A percentile compares a stretch with the other conserved stretches of the same genome.
Evolutionary conservation across 1,140 invertebrate genomes (phyloP).

Genomic region (Drosophila azteca): DNA sequence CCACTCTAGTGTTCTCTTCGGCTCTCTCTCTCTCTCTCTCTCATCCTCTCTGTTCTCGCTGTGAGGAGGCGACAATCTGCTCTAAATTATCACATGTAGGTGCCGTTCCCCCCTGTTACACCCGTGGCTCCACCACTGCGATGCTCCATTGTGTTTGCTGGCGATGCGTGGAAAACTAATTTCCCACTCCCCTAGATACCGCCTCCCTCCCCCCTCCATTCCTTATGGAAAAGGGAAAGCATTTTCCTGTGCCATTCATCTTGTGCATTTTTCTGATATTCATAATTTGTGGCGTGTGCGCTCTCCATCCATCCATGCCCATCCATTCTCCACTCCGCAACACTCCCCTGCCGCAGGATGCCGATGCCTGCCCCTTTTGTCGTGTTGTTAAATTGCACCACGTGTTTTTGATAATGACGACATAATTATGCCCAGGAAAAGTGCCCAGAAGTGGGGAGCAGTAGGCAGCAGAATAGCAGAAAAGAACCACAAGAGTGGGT

Average conservation of each 20-base stretch:
- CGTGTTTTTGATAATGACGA: constrained; percentile 80
- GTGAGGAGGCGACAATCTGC: constrained; percentile 72
- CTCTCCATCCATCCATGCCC: constrained; percentile 1
- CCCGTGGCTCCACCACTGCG: background rate
- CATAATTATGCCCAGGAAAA: constrained; percentile 62
- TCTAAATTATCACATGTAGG: constrained; percentile 81
- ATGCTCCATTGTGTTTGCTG: constrained; percentile 77
- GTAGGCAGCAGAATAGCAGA: background rate
- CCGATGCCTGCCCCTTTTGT: constrained; percentile 40
- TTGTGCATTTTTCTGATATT: constrained; percentile 69
- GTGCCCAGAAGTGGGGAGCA: background rate
- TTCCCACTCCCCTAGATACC: constrained; percentile 33
- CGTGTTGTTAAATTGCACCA: constrained; percentile 77
- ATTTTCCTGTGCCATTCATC: constrained; percentile 70
- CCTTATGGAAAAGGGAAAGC: background rate
- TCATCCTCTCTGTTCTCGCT: background rate
- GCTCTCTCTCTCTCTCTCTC: background rate
- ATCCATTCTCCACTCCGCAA: background rate
- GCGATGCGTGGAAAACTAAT: constrained; percentile 81
- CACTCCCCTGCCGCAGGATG: background rate
- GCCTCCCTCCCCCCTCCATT: background rate
- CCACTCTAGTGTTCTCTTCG: constrained; percentile 35
- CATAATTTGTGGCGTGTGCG: constrained; percentile 79
- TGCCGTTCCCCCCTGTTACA: constrained; percentile 31
- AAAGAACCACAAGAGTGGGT: too few relatives aligned